Base-by-base conservation (phyloP, 1,140 invertebrate species). In the Diorhabda sublineata region DNA sequence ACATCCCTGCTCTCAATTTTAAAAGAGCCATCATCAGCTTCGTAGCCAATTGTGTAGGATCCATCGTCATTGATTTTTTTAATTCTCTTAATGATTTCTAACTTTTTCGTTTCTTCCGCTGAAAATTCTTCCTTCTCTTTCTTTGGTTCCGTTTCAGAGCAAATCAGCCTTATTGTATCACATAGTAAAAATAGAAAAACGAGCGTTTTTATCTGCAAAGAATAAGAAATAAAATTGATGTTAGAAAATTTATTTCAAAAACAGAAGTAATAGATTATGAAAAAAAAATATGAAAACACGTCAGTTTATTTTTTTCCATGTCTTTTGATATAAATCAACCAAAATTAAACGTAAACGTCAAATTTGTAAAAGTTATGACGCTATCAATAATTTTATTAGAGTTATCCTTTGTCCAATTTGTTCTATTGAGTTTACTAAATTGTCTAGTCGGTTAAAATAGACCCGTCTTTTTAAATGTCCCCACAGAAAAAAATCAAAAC, bases 1-100 rank as follows among this genome's bases (percentile, higher is more conserved):
- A 91, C 88, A 77, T 92, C 91, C 67, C 92, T 83, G 72, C 91
- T 94, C 82, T 94, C 92, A 67, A 93, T 91, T 82, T 93, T 93
- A 79, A 92, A 92, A 0, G 90, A 91, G 26, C 92, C 92, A 80
- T 93, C 92, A 61, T 88, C 91, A 3, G 91, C 91, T 82, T 94
- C 92, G 75, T 92, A 94, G 0, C 92, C 92, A 69, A 91, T 92
- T 0, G 92, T 93, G 75, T 93, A 94, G 0, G 91, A 91, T 41
- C 92, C 92, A 80, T 95, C 92, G 56, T 92, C 88, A 76, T 94
- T 94, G 0, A 92, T 83, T 79, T 90, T 87, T 69, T 92, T 88
- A 71, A 94, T 92, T 79, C 92, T 90, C 77, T 93, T 92, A 2
- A 87, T 84, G 61, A 87, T 87, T 78, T 87, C 86, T 58, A 85